phyloP scores from a whole-genome alignment of 1,140 invertebrate species.

The Chrysoperla carnea region DNA sequence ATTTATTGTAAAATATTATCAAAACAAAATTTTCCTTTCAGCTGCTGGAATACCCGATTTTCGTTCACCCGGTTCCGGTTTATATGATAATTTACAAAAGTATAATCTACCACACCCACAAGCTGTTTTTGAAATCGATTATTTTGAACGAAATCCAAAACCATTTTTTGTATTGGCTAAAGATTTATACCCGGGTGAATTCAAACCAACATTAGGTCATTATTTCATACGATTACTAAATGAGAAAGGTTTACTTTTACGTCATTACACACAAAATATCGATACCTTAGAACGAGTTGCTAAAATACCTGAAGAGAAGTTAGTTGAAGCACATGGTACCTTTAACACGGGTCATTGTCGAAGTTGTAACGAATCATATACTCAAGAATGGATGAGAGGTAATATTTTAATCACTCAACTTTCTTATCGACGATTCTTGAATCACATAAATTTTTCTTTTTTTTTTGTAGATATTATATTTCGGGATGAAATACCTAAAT shows the following conservation, averaged over 20 bases:
- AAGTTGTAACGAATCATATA: conserved; percentile 53
- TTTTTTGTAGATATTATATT: conserved; percentile 50
- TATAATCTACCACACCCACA: conserved; percentile 87
- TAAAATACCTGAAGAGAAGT: conserved; percentile 65
- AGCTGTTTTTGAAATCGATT: conserved; percentile 85
- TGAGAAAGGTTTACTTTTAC: conserved; percentile 58
- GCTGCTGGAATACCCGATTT: conserved; percentile 92
- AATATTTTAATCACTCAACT: neutral
- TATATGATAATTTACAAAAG: conserved; percentile 85
- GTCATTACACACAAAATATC: conserved; percentile 88
- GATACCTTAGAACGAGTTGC: conserved; percentile 81
- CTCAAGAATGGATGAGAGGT: conserved; percentile 53
- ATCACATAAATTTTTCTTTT: conserved; percentile 3
- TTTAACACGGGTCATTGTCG: conserved; percentile 81
- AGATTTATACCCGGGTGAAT: conserved; percentile 65
- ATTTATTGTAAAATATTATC: conserved; percentile 1
- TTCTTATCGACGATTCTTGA: conserved; percentile 1
- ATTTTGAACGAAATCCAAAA: conserved; percentile 61
- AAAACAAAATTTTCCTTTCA: conserved; percentile 24
- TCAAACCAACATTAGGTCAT: conserved; percentile 67
- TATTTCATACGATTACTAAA: conserved; percentile 67
- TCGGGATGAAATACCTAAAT: conserved; percentile 52
- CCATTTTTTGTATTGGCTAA: conserved; percentile 78
- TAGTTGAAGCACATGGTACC: conserved; percentile 88
- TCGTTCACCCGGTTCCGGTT: conserved; percentile 73